A percentile compares a stretch with the other conserved stretches of the same genome.
Conservation (phyloP, 1,140 invertebrate species). For the Drosophila grimshawi region DNA sequence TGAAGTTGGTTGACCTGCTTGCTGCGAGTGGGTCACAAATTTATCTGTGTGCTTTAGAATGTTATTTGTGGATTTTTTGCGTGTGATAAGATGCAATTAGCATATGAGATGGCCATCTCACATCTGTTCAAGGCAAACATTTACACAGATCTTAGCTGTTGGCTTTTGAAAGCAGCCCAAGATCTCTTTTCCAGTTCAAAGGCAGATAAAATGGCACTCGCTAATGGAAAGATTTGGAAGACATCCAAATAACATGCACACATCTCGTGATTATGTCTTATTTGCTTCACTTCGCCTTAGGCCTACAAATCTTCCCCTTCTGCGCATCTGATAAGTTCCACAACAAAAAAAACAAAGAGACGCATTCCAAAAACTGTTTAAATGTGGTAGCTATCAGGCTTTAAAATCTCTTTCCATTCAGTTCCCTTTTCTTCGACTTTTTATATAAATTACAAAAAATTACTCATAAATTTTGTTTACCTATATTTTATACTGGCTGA, state of each 20-base stretch:
- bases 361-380: not conserved
- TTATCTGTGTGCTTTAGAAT: constrained; percentile 31
- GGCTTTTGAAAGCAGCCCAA: constrained; percentile 7
- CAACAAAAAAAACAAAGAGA: not conserved
- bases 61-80: constrained; percentile 6
- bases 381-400: not conserved
- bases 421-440: constrained; percentile 1
- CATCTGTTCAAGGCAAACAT: constrained; percentile 18
- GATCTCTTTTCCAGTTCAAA: constrained; percentile 8
- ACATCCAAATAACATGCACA: not conserved
- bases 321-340: not conserved
- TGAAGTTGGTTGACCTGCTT: constrained; percentile 42
- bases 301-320: not conserved
- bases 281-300: not conserved
- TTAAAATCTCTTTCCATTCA: not conserved
- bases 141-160: constrained; percentile 10
- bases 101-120: constrained; percentile 2
- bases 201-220: constrained; percentile 33
- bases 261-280: not conserved
- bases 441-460: constrained; percentile 1
- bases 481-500: constrained; percentile 14
- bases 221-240: constrained; percentile 3
- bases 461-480: constrained; percentile 9
- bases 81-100: constrained; percentile 40
- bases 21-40: constrained; percentile 29